phyloP scores from a whole-genome alignment of 2,797 vertebrate genomes.

The Salarias fasciatus region DNA sequence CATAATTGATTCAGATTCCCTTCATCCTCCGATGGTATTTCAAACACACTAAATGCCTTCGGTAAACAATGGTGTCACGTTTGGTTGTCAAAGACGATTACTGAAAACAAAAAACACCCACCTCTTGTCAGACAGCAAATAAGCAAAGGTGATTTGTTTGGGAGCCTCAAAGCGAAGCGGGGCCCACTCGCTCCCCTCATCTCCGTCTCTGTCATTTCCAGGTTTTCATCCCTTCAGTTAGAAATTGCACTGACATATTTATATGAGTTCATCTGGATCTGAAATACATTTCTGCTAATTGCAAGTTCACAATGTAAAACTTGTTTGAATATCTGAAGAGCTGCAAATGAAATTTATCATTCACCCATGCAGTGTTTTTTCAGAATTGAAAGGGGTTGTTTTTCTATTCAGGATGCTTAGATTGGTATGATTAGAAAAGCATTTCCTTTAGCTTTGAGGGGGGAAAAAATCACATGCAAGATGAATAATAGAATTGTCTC shows the following conservation, averaged over 20 bases:
- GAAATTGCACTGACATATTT: constrained; percentile 3
- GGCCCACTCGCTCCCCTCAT: not conserved
- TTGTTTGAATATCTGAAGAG: constrained; percentile 4
- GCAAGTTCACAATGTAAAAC: constrained; percentile 2
- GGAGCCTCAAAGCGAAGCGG: not conserved
- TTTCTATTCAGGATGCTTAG: constrained; percentile 27
- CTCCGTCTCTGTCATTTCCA: constrained; percentile 23
- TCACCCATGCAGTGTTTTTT: constrained; percentile 7
- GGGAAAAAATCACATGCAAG: too few species aligned
- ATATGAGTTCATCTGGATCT: constrained; percentile 18
- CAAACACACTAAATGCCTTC: constrained; percentile 57
- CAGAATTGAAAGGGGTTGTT: constrained; percentile 5
- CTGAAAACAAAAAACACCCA: constrained; percentile 28
- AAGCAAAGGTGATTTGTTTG: constrained; percentile 49
- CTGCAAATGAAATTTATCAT: constrained; percentile 8
- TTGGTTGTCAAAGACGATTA: constrained; percentile 63
- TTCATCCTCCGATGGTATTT: constrained; percentile 56
- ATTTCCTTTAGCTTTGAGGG: constrained; percentile 40
- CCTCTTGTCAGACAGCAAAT: constrained; percentile 48
- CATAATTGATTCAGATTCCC: constrained; percentile 43
- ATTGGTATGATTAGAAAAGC: constrained; percentile 39
- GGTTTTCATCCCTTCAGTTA: constrained; percentile 12
- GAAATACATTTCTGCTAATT: constrained; percentile 6
- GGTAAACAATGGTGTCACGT: constrained; percentile 60
- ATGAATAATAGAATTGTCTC: too few species aligned